Evolutionary conservation across 2,797 vertebrate species (phyloP), one percentile per base, ranked within the genome.

Genomic region (Mus caroli): DNA sequence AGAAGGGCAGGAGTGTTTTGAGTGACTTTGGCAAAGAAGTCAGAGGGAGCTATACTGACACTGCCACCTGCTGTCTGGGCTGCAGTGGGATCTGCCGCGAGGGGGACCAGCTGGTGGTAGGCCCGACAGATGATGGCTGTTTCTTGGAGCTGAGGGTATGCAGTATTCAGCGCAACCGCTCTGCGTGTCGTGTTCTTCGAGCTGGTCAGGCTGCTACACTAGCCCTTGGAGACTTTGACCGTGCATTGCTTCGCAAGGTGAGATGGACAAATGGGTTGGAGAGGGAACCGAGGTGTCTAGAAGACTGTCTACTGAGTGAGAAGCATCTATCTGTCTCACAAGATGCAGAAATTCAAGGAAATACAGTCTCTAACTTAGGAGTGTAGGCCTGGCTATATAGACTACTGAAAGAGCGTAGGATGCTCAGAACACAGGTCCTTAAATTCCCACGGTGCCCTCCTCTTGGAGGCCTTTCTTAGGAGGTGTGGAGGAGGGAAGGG

Each of bases 121-220:
- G 99, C 76, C 99, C 99, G 89, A 99, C 99, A 1, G 99, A 99
- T 0, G 99, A 98, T 0, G 99, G 99, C 58, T 98, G 99, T 95
- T 99, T 99, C 98, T 98, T 99, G 94, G 99, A 99, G 88, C 98
- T 99, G 98, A 99, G 98, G 26, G 98, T 99, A 0, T 99, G 99
- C 98, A 99, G 99, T 96, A 99, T 99, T 98, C 99, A 99, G 94
- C 99, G 99, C 94, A 99, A 99, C 97, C 99, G 99, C 94, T 99
- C 99, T 0, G 99, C 99, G 0, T 99, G 99, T 96, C 99, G 99
- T 0, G 99, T 99, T 52, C 99, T 99, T 85, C 98, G 99, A 77
- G 99, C 99, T 0, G 99, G 99, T 67, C 99, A 99, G 98, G 99
- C 99, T 11, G 99, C 99, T 64, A 99, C 99, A 0, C 98, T 99